Evolutionary conservation across 1,140 invertebrate species (phyloP).

Genomic region (Ceratitis capitata): DNA sequence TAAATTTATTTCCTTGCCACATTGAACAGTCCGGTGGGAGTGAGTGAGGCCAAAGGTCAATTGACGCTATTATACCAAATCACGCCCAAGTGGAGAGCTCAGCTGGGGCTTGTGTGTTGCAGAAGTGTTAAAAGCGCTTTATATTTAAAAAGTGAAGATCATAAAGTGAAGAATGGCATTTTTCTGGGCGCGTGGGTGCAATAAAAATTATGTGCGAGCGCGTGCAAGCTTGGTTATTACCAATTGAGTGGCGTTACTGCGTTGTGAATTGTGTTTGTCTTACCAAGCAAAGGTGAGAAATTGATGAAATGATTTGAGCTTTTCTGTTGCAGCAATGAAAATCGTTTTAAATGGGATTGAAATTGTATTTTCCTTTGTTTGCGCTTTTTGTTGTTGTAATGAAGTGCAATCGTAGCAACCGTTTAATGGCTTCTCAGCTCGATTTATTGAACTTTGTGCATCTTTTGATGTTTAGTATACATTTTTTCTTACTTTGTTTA

Average conservation of each 20-base stretch:
- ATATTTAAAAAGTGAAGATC: slow-evolving; percentile 16
- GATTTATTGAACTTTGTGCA: not conserved
- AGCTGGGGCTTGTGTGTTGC: not conserved
- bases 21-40: not conserved
- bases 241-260: not conserved
- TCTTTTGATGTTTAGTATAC: not conserved
- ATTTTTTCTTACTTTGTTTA: not conserved
- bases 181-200: not conserved
- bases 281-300: not conserved
- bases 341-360: not conserved
- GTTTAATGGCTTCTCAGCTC: not conserved
- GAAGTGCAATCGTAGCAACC: not conserved
- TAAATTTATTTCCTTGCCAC: not conserved
- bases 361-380: not conserved
- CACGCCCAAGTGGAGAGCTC: not conserved
- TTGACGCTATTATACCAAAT: slow-evolving; percentile 13
- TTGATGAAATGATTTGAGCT: not conserved
- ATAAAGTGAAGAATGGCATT: not conserved
- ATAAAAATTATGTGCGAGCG: not conserved
- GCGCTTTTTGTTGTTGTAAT: too few relatives aligned
- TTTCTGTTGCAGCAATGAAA: not conserved
- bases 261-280: not conserved
- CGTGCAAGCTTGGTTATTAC: not conserved
- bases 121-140: slow-evolving; percentile 31
- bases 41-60: not conserved